phyloP scores from a whole-genome alignment of 2,888 invertebrate genomes.

The Spisula subtruncata region DNA sequence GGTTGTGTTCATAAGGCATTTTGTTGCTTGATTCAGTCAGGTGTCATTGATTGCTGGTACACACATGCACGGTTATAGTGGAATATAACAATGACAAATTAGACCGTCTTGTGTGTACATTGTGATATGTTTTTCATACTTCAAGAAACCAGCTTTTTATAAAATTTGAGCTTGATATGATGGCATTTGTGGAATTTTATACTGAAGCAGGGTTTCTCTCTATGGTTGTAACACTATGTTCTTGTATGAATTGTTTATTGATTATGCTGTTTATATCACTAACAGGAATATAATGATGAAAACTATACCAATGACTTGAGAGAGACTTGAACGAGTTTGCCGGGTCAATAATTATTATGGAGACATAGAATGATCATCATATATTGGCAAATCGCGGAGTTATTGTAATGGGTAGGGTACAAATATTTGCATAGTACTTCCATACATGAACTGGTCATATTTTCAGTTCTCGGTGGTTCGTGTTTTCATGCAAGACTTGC shows the following conservation, averaged over 20 bases:
- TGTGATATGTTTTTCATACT: neutral
- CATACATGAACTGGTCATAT: neutral
- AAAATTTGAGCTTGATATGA: neutral
- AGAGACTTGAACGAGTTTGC: neutral
- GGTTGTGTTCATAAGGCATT: constrained; percentile 28
- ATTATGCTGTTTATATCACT: neutral
- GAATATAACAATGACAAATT: neutral
- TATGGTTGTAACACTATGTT: neutral
- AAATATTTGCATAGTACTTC: neutral
- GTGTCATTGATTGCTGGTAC: neutral
- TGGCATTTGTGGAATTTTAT: no score
- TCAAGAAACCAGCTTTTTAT: neutral
- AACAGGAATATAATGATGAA: constrained; percentile 16
- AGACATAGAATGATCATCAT: neutral
- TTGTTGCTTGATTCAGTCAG: neutral
- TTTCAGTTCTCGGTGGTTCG: neutral
- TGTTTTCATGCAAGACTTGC: neutral
- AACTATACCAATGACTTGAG: neutral
- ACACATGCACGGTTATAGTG: neutral
- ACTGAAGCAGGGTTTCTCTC: neutral
- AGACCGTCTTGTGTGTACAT: neutral
- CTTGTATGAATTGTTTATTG: neutral
- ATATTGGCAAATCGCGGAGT: neutral
- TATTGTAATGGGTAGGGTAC: neutral
- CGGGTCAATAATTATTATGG: neutral